phyloP scores from a whole-genome alignment of 2,888 invertebrate species.

The Lasioglossum morio region DNA sequence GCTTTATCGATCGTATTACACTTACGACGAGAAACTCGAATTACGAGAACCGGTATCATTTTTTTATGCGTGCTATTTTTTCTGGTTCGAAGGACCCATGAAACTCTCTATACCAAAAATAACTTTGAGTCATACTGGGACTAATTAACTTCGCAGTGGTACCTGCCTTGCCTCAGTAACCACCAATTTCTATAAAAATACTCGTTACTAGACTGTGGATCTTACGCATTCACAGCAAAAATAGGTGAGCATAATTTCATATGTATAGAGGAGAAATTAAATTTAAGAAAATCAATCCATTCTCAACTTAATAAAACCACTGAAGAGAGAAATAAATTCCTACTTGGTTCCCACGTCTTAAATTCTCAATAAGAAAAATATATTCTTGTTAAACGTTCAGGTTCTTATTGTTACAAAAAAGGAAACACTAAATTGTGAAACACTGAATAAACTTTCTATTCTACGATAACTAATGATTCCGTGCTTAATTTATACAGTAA shows the following conservation, averaged over 20 bases:
- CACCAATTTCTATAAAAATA: neutral
- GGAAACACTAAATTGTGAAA: too few species aligned
- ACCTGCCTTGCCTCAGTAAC: too few species aligned
- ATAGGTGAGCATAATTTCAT: neutral
- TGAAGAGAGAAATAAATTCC: neutral
- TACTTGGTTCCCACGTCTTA: too few species aligned
- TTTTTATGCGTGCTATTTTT: neutral
- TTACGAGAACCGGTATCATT: neutral
- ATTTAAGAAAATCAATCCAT: too few species aligned
- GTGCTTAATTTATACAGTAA: neutral
- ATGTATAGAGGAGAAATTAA: too few species aligned
- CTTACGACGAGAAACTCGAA: neutral
- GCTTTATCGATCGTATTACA: slow-evolving; percentile 43
- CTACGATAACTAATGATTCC: too few species aligned
- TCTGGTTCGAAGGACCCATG: neutral
- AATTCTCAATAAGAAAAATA: too few species aligned
- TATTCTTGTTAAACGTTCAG: too few species aligned
- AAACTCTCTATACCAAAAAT: neutral
- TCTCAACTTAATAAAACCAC: neutral
- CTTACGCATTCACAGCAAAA: neutral
- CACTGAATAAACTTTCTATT: too few species aligned
- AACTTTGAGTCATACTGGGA: neutral
- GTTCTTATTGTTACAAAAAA: too few species aligned
- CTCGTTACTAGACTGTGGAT: neutral
- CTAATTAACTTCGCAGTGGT: neutral